Conservation (phyloP, 2,797 vertebrate genomes). For the Acanthurus lineatus region DNA sequence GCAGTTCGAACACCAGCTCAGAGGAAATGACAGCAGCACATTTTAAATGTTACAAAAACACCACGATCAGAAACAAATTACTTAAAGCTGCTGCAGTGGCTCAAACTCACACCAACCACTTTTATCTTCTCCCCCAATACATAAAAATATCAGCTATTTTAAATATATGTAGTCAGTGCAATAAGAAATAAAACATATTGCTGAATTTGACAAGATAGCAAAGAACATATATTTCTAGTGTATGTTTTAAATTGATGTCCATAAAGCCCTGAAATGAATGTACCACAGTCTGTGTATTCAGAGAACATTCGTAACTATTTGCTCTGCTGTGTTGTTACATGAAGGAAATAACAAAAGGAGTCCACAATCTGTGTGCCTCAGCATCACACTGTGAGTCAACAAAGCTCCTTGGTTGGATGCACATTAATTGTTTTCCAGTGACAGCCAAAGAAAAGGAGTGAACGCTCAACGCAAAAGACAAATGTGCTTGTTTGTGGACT, state of each 20-base stretch:
- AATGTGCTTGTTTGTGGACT: conserved; percentile 71
- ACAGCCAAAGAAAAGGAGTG: conserved; percentile 68
- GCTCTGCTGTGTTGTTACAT: conserved; percentile 46
- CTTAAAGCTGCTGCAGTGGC: conserved; percentile 18
- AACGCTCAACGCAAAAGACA: conserved; percentile 57
- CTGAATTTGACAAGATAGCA: too few relatives aligned
- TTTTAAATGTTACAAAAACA: background rate
- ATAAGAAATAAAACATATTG: too few relatives aligned
- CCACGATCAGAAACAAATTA: background rate
- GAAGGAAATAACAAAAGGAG: conserved; percentile 40
- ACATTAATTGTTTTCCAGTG: conserved; percentile 74
- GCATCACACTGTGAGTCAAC: conserved; percentile 62
- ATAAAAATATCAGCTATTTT: too few relatives aligned
- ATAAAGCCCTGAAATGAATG: background rate
- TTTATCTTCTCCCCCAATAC: too few relatives aligned
- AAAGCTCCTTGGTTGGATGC: conserved; percentile 53
- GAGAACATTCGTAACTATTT: conserved; percentile 55
- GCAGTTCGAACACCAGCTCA: too few relatives aligned
- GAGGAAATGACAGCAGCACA: background rate
- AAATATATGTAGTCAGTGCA: too few relatives aligned
- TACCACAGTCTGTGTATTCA: conserved; percentile 21
- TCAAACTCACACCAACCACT: background rate
- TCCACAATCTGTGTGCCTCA: conserved; percentile 49
- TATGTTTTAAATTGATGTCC: background rate
- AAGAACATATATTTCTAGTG: too few relatives aligned